These are phyloP conservation scores for Botia kubotai DNA, from an alignment of 2,797 vertebrate species.

Conservation along the genomic window DNA sequence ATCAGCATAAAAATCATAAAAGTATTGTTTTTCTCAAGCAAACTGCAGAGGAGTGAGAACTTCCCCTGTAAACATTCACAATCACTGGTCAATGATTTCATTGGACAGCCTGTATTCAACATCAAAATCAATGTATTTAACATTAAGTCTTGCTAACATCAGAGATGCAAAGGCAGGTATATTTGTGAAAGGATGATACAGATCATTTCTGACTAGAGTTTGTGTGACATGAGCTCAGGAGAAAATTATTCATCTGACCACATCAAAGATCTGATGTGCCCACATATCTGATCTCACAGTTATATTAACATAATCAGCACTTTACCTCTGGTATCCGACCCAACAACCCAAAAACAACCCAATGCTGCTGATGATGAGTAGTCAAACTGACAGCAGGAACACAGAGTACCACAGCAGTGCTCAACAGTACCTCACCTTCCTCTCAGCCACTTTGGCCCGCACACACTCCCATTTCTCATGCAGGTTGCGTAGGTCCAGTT, in stretches of 20 bases:
- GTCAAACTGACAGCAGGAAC: conserved; percentile 53
- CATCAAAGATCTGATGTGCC: conserved; percentile 15
- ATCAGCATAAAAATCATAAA: conserved; percentile 17
- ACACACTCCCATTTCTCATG: conserved; percentile 94
- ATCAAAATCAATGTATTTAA: conserved; percentile 3
- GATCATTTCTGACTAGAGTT: background rate
- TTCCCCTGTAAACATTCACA: conserved; percentile 61
- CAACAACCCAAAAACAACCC: background rate
- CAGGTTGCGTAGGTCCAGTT: conserved; percentile 91
- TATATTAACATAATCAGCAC: background rate
- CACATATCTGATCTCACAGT: conserved; percentile 18
- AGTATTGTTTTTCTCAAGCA: conserved; percentile 55
- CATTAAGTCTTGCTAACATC: conserved; percentile 52
- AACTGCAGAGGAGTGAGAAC: conserved; percentile 38
- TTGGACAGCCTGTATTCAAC: conserved; percentile 28
- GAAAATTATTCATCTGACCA: background rate
- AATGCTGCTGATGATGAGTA: conserved; percentile 14
- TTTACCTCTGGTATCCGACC: conserved; percentile 40
- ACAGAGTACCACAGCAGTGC: background rate
- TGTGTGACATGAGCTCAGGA: background rate
- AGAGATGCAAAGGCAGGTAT: conserved; percentile 53
- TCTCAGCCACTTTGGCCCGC: conserved; percentile 89
- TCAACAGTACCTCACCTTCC: conserved; percentile 82
- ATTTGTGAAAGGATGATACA: background rate
- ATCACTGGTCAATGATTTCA: conserved; percentile 70